These are phyloP conservation scores for Sinosuthora webbiana DNA, from an alignment of 2,113 vertebrate genomes.

Conservation along the genomic window DNA sequence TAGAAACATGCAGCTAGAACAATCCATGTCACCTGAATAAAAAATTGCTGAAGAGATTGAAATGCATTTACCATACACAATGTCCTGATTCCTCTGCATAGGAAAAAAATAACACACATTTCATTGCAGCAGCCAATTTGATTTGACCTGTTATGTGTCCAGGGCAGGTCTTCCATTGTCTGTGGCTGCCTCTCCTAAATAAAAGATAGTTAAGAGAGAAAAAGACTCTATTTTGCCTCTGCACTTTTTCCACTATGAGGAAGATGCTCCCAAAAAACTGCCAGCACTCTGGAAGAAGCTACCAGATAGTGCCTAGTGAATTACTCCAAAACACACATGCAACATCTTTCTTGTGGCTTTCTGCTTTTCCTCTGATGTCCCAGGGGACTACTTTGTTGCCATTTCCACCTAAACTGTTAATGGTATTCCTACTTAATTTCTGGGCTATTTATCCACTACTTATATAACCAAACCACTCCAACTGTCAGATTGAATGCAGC, in stretches of 20 bases:
- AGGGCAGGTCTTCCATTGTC: not conserved
- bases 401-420: not conserved
- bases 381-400: not conserved
- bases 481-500: not conserved
- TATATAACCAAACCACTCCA: not conserved
- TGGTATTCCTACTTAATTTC: not conserved
- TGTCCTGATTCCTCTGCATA: accelerated
- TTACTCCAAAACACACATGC: not conserved
- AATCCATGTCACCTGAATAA: not conserved
- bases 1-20: not conserved
- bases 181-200: not conserved
- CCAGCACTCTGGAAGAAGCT: not conserved
- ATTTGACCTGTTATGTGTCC: accelerated
- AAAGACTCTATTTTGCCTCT: not conserved
- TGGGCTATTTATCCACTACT: not conserved
- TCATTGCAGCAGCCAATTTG: not conserved
- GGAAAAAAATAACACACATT: not conserved
- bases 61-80: not conserved
- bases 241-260: accelerated
- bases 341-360: not conserved
- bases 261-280: not conserved
- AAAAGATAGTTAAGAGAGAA: not conserved
- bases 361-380: not conserved
- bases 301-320: not conserved
- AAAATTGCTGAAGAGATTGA: not conserved